Conservation (phyloP, 2,888 invertebrate species). For the Xanthorhoe spadicearia region DNA sequence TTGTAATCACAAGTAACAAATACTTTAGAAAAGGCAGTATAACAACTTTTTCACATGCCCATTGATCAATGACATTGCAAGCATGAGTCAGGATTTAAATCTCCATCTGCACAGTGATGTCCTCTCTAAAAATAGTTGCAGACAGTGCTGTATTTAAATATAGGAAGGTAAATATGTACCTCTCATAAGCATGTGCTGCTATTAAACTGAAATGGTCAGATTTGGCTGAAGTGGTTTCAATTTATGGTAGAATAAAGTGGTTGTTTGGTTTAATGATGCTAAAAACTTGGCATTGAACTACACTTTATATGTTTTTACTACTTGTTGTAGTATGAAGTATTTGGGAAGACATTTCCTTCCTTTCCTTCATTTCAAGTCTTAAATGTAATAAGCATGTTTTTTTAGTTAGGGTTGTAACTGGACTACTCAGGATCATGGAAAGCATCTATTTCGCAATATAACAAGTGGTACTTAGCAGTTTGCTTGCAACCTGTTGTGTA, state of each 20-base stretch:
- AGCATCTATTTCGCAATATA: too few relatives aligned
- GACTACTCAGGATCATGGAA: too few relatives aligned
- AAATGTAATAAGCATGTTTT: too few relatives aligned
- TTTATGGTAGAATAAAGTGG: slow-evolving; percentile 27
- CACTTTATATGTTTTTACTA: neutral
- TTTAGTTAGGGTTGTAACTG: too few relatives aligned
- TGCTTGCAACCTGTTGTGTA: too few relatives aligned
- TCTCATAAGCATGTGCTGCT: slow-evolving; percentile 40
- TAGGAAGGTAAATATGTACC: slow-evolving; percentile 40
- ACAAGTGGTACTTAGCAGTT: too few relatives aligned
- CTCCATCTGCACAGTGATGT: slow-evolving; percentile 60
- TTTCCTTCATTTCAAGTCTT: too few relatives aligned
- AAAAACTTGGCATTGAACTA: slow-evolving; percentile 1
- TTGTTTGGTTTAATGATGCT: slow-evolving; percentile 3
- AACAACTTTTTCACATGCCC: slow-evolving; percentile 32
- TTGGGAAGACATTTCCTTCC: neutral
- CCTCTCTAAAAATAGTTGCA: slow-evolving; percentile 65
- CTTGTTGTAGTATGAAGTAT: neutral
- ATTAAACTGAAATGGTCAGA: slow-evolving; percentile 21
- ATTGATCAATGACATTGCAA: slow-evolving; percentile 52
- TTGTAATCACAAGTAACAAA: neutral
- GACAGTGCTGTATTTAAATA: slow-evolving; percentile 55
- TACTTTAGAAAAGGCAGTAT: neutral
- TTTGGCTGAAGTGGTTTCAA: slow-evolving; percentile 24
- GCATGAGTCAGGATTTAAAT: slow-evolving; percentile 59